Evolutionary conservation across 2,113 vertebrate species (phyloP), one percentile per base, ranked within the genome.

Genomic region (Pachyramphus minor): DNA sequence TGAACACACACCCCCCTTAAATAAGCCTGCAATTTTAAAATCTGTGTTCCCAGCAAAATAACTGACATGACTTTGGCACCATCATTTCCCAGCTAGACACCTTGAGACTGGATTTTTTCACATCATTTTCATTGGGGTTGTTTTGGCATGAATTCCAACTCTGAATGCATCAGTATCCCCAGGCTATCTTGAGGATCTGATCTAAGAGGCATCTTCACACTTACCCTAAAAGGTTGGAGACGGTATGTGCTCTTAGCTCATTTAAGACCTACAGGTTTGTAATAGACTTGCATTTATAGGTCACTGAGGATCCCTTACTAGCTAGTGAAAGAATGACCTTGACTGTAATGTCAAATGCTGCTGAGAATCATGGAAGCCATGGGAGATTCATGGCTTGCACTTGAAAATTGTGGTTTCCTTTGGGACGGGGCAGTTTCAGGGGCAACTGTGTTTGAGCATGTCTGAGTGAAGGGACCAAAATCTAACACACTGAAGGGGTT

Each of bases 181-280:
- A 76, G 93, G 92, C 93, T 97, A 96, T 96, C 93, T 95, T 93
- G 56, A 96, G 95, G 86, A 94, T 92, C 90, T 97, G 96, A 97
- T 95, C 95, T 95, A 88, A 96, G 93, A 96, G 93, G 73, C 83
- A 90, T 81, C 76, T 96, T 96, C 80, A 82, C 92, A 89, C 93
- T 92, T 92, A 71, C 96, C 90, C 88, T 95, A 95, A 90, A 96
- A 94, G 92, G 93, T 2, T 92, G 85, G 73, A 96, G 79, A 92
- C 49, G 0, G 53, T 90, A 84, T 84, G 95, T 96, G 76, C 95
- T 95, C 72, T 84, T 88, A 63, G 91, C 90, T 92, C 85, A 27
- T 63, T 81, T 96, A 93, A 90, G 90, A 92, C 76, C 64, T 44
- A 42, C 92, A 93, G 80, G 92, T 94, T 93, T 96, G 79, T 95